These are phyloP conservation scores for Troilus luridus DNA, from an alignment of 2,888 invertebrate genomes.

Conservation along the genomic window DNA sequence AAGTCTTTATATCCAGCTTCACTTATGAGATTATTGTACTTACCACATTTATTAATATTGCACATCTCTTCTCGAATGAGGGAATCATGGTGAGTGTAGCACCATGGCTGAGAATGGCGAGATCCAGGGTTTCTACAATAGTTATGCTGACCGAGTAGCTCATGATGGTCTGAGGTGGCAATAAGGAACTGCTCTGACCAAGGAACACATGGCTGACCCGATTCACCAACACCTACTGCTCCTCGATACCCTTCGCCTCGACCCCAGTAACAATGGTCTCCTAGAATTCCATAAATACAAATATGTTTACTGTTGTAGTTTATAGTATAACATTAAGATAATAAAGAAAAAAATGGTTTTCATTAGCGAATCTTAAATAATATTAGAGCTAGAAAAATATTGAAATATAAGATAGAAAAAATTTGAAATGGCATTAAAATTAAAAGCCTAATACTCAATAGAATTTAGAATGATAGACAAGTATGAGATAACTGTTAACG, in stretches of 20 bases:
- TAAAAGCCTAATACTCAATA: no score
- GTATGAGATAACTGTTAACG: no score
- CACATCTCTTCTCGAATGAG: constrained; percentile 86
- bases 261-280: constrained; percentile 91
- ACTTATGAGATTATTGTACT: constrained; percentile 62
- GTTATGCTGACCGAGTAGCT: constrained; percentile 88
- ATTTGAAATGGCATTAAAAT: no score
- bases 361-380: no score
- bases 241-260: constrained; percentile 89
- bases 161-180: constrained; percentile 84
- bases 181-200: constrained; percentile 89
- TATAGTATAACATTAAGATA: constrained; percentile 61
- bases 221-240: constrained; percentile 79
- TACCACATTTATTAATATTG: constrained; percentile 88
- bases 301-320: background rate
- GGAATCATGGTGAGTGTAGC: constrained; percentile 80
- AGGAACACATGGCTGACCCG: constrained; percentile 81
- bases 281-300: constrained; percentile 68
- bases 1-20: no score
- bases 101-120: constrained; percentile 88
- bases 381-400: no score
- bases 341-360: no score
- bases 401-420: no score
- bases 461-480: no score
- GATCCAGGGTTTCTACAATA: constrained; percentile 93